These are phyloP conservation scores for Drosophila fuyamai DNA, from an alignment of 1,140 invertebrate species.

Conservation along the genomic window DNA sequence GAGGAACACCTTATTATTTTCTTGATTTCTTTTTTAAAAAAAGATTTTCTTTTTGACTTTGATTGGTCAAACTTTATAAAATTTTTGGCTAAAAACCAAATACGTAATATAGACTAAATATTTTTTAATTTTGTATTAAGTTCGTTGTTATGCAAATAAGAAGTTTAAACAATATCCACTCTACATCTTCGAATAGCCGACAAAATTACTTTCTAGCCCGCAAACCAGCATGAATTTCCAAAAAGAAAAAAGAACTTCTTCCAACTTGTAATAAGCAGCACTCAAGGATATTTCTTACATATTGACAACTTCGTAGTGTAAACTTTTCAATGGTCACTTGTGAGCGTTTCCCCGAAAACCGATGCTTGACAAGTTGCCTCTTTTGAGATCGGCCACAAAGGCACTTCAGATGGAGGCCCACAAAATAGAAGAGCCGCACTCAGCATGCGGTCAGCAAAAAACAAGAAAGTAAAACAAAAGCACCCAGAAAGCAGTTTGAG, in stretches of 20 bases:
- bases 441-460: slow-evolving; percentile 65
- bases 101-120: no score
- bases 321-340: slow-evolving; percentile 70
- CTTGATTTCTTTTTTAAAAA: not conserved
- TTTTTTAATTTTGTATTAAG: no score
- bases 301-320: slow-evolving; percentile 42
- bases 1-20: not conserved
- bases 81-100: no score
- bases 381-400: slow-evolving; percentile 54
- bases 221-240: slow-evolving; percentile 5
- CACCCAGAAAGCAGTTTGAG: slow-evolving; percentile 46
- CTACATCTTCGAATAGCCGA: not conserved
- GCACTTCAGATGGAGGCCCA: slow-evolving; percentile 47
- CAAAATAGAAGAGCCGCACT: slow-evolving; percentile 41
- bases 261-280: slow-evolving; percentile 29
- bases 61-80: not conserved
- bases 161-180: not conserved
- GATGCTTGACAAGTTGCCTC: slow-evolving; percentile 57
- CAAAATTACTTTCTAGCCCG: slow-evolving; percentile 2
- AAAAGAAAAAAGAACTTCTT: slow-evolving; percentile 3
- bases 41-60: not conserved
- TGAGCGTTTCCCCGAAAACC: slow-evolving; percentile 52
- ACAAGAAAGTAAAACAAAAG: slow-evolving; percentile 44
- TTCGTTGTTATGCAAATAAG: no score
- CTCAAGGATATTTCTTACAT: slow-evolving; percentile 28